Conservation (phyloP, 2,113 vertebrate species). For the Accipiter cooperii region DNA sequence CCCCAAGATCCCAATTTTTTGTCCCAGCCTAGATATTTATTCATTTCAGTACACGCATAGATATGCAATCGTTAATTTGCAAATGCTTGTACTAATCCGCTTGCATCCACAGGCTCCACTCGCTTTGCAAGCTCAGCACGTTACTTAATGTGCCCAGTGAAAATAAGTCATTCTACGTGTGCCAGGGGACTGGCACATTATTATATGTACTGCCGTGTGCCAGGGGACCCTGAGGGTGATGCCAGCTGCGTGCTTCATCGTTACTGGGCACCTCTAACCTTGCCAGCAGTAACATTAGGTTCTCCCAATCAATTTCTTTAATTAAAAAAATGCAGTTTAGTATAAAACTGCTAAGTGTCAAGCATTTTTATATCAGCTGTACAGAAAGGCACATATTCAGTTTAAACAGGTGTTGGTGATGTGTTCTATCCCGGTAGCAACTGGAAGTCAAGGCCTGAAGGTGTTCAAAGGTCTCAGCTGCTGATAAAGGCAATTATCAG, state of each 20-base stretch:
- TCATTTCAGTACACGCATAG: not conserved
- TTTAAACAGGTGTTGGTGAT: not conserved
- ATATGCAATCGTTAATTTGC: not conserved
- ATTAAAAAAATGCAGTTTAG: not conserved
- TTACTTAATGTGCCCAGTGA: not conserved
- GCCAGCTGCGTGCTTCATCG: not conserved
- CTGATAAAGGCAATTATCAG: not conserved
- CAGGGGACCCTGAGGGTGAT: not conserved
- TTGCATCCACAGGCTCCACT: not conserved
- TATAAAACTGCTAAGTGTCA: not conserved
- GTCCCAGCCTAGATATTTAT: not conserved
- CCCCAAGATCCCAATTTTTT: not conserved
- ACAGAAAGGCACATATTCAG: not conserved
- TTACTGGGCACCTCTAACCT: not conserved
- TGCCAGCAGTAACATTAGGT: not conserved
- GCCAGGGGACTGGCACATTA: not conserved
- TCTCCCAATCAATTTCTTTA: not conserved
- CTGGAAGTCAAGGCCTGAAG: not conserved
- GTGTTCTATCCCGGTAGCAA: not conserved
- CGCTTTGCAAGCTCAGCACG: not conserved
- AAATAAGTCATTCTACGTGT: not conserved
- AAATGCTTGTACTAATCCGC: not conserved
- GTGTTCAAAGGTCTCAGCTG: not conserved
- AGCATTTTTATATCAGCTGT: not conserved
- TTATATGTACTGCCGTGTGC: not conserved